Evolutionary conservation across 2,888 invertebrate genomes (phyloP).

Genomic region (Trachelus troglodyta): DNA sequence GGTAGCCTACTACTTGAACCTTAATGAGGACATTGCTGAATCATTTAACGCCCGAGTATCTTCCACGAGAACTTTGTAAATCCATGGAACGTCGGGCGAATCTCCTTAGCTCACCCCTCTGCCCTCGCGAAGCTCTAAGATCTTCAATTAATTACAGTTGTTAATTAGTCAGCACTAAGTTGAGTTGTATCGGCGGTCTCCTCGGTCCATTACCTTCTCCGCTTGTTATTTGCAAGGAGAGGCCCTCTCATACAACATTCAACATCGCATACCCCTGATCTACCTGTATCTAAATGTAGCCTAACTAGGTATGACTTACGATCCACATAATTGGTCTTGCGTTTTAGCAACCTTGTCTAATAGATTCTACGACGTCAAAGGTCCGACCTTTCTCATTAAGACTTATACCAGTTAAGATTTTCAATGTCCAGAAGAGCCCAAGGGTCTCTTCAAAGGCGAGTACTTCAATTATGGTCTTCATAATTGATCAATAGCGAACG

Average conservation of each 20-base stretch:
- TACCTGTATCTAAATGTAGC: conserved; percentile 9
- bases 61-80: conserved; percentile 19
- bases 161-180: conserved; percentile 40
- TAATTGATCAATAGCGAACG: background rate
- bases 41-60: conserved; percentile 21
- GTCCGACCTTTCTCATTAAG: background rate
- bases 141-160: conserved; percentile 42
- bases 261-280: conserved; percentile 6
- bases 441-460: background rate
- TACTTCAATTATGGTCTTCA: background rate
- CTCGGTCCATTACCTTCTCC: conserved; percentile 25
- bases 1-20: background rate
- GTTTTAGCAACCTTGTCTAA: conserved; percentile 5
- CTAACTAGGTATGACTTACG: conserved; percentile 28
- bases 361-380: background rate
- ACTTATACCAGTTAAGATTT: background rate
- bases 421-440: background rate
- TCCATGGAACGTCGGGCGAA: conserved; percentile 17
- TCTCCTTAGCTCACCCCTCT: conserved; percentile 14
- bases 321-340: conserved; percentile 26
- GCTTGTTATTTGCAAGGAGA: conserved; percentile 10
- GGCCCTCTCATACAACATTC: conserved; percentile 20
- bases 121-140: conserved; percentile 26
- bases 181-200: conserved; percentile 36
- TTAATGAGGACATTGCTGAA: background rate